Evolutionary conservation across 2,113 vertebrate species (phyloP).

Genomic region (Nicator chloris): DNA sequence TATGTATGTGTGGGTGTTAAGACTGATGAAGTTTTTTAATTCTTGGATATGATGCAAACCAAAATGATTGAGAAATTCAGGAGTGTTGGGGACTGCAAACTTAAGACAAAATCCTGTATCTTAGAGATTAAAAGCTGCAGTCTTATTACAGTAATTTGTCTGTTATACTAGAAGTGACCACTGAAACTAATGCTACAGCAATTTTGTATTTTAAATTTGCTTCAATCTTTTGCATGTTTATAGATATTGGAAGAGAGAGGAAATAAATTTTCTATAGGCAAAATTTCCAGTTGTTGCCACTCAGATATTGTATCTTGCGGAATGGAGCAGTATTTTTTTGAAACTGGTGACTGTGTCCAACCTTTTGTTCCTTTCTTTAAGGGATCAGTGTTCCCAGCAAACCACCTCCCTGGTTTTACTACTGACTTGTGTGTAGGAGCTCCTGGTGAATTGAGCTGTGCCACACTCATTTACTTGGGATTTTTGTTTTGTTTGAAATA

Average conservation of each 20-base stretch:
- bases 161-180: background rate
- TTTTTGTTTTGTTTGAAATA: background rate
- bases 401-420: background rate
- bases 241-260: background rate
- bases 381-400: background rate
- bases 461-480: background rate
- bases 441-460: background rate
- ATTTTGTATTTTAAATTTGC: background rate
- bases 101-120: background rate
- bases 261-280: background rate
- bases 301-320: background rate
- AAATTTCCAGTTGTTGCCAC: background rate
- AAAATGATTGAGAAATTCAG: background rate
- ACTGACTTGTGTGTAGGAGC: rapidly evolving
- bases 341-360: background rate
- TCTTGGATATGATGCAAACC: background rate
- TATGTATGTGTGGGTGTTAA: background rate
- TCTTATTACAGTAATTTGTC: background rate
- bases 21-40: background rate
- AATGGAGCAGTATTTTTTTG: background rate
- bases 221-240: background rate
- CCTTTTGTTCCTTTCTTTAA: background rate
- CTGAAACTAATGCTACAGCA: background rate
- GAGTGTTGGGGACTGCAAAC: background rate
- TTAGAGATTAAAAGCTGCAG: background rate